Percentiles rank a stretch among this genome's conserved stretches.
phyloP scores from a whole-genome alignment of 2,888 invertebrate species.

The Isotomurus palustris region DNA sequence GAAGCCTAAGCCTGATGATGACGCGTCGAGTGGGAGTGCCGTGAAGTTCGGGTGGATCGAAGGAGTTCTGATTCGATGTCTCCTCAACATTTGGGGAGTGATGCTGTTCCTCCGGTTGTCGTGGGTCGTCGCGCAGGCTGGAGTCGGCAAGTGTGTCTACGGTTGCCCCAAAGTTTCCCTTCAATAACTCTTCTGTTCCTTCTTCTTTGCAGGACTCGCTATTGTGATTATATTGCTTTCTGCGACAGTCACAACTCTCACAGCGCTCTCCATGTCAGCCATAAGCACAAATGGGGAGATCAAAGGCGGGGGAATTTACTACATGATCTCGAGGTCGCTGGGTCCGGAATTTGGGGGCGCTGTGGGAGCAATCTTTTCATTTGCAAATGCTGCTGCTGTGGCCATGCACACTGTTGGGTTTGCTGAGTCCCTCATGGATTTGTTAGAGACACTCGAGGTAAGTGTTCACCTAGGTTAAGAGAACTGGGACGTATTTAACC shows the following conservation, averaged over 20 bases:
- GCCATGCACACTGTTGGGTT: slow-evolving; percentile 62
- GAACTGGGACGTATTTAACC: background rate
- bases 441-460: slow-evolving; percentile 52
- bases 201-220: slow-evolving; percentile 44
- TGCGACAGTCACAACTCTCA: slow-evolving; percentile 45
- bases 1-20: slow-evolving; percentile 30
- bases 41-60: slow-evolving; percentile 46
- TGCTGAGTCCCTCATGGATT: slow-evolving; percentile 56
- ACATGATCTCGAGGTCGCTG: slow-evolving; percentile 45
- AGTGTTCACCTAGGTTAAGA: background rate
- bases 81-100: slow-evolving; percentile 56
- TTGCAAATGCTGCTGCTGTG: slow-evolving; percentile 60
- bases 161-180: background rate
- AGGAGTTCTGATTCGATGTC: slow-evolving; percentile 50
- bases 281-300: slow-evolving; percentile 42
- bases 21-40: slow-evolving; percentile 31
- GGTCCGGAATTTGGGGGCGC: slow-evolving; percentile 57
- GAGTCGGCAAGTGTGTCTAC: slow-evolving; percentile 44
- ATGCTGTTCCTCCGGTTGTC: slow-evolving; percentile 59
- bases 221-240: slow-evolving; percentile 45
- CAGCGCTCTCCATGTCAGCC: slow-evolving; percentile 43
- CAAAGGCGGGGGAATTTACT: slow-evolving; percentile 45
- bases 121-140: slow-evolving; percentile 59
- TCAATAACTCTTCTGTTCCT: too few relatives aligned
- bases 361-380: slow-evolving; percentile 60